Conservation (phyloP, 1,140 invertebrate genomes). For the Manduca sexta region DNA sequence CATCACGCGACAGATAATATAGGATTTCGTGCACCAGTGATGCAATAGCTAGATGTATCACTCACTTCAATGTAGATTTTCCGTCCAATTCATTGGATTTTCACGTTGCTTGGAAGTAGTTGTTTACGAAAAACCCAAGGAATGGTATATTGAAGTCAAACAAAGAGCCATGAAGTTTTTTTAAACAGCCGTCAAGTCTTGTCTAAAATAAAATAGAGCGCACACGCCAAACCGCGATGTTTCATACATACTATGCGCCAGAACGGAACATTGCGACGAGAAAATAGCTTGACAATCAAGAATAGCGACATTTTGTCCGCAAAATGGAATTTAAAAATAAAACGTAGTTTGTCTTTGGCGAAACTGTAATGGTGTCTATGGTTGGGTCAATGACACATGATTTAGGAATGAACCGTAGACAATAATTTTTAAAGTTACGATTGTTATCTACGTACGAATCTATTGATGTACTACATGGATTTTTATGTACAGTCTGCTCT, state of each 20-base stretch:
- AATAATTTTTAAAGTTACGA: no score
- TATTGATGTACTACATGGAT: no score
- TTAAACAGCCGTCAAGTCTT: constrained; percentile 65
- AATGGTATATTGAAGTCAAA: constrained; percentile 42
- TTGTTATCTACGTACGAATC: no score
- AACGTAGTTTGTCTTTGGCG: constrained; percentile 49
- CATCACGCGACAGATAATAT: constrained; percentile 24
- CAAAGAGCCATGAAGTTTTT: constrained; percentile 55
- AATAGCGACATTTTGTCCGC: constrained; percentile 69
- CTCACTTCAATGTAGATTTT: constrained; percentile 26
- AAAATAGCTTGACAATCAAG: constrained; percentile 72
- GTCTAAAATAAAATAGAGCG: constrained; percentile 71
- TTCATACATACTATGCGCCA: constrained; percentile 72
- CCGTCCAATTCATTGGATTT: constrained; percentile 47
- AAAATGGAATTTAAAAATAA: constrained; percentile 61
- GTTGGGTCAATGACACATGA: constrained; percentile 13
- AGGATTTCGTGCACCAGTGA: constrained; percentile 15
- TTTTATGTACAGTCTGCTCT: no score
- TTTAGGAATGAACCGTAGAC: background rate
- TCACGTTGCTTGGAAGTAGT: constrained; percentile 53
- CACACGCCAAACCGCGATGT: constrained; percentile 61
- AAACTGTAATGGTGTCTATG: background rate
- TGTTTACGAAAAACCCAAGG: constrained; percentile 63
- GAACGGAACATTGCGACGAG: constrained; percentile 71
- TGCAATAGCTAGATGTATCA: constrained; percentile 26